Base-by-base conservation (phyloP, 2,888 invertebrate genomes). In the Leptogaster cylindrica region DNA sequence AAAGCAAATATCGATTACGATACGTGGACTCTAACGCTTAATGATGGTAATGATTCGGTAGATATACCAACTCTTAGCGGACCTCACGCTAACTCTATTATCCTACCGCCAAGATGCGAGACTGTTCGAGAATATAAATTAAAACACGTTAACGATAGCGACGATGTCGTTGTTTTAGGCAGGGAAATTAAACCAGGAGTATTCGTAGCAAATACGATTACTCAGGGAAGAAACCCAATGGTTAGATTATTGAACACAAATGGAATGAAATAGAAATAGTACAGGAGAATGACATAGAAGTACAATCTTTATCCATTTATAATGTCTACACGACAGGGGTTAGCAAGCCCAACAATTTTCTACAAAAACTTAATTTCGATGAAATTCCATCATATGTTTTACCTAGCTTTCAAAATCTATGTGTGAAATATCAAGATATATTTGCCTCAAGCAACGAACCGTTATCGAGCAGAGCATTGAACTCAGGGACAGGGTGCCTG, bases 91-190 rank as follows among this genome's bases (percentile, higher is more conserved):
- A 14, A 28, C 16, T 33, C 10, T 33, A 18, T 61, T 20, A 10
- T 61, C 14, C 31, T 58, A 31, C 58, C 58, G 31, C 5, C 25
- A 14, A 52, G 52, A 52, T 6, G 52, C 16, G 52, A 55, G 27
- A 23, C 18, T 16, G 27, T 55, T 14, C 27, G 55, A 2, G 16
- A n/a, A n/a, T n/a, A n/a, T n/a, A 55, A 55, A 31, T 31, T 7
- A 8, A 7, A 8, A 31, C 8, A 31, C 7, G n/a, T n/a, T n/a
- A n/a, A 31, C 6, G 8, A 6, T 7, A 31, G 8, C 8, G 31
- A 8, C 6, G 31, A 31, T 7, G 6, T 31, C 8, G 6, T 31
- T 31, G 31, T 31, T 7, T 6, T 7, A 31, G 31, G 7, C 6
- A 31, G 7, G 8, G 31, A 31, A 31, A 7, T 31, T 6, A 31